Evolutionary conservation across 2,113 vertebrate species (phyloP).

Genomic region (Hydrolagus affinis): DNA sequence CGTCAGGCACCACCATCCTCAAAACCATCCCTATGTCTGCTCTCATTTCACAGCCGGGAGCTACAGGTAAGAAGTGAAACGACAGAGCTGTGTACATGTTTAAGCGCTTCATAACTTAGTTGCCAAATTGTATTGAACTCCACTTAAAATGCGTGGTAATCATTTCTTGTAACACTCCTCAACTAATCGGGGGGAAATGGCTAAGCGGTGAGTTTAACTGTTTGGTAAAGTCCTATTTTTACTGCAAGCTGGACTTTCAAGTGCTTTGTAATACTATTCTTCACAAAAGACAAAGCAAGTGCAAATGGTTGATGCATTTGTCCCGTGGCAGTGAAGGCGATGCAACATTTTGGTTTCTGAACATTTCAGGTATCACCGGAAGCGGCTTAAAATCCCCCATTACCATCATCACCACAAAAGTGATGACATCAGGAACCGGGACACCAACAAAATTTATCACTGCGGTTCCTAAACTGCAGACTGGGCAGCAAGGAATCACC

Average conservation of each 20-base stretch:
- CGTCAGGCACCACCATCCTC: constrained; percentile 30
- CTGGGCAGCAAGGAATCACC: constrained; percentile 29
- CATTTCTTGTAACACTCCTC: too few relatives aligned
- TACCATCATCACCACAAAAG: constrained; percentile 34
- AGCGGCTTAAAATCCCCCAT: constrained; percentile 33
- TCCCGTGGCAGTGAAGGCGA: too few relatives aligned
- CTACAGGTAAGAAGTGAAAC: constrained; percentile 1
- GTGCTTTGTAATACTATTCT: too few relatives aligned
- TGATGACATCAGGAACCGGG: constrained; percentile 33
- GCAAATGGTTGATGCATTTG: too few relatives aligned
- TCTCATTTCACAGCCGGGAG: constrained; percentile 21
- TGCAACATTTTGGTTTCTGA: too few relatives aligned
- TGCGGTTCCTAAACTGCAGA: constrained; percentile 29
- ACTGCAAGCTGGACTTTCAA: neutral
- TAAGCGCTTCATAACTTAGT: too few relatives aligned
- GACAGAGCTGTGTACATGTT: too few relatives aligned
- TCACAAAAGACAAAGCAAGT: neutral
- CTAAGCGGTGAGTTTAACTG: too few relatives aligned
- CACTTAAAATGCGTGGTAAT: too few relatives aligned
- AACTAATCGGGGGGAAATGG: too few relatives aligned
- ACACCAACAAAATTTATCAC: constrained; percentile 33
- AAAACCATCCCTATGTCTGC: constrained; percentile 35
- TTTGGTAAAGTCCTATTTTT: neutral
- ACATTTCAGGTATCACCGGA: constrained; percentile 17
- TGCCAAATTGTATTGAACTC: too few relatives aligned